Conservation (phyloP, 1,140 invertebrate genomes). For the Hypothenemus hampei region DNA sequence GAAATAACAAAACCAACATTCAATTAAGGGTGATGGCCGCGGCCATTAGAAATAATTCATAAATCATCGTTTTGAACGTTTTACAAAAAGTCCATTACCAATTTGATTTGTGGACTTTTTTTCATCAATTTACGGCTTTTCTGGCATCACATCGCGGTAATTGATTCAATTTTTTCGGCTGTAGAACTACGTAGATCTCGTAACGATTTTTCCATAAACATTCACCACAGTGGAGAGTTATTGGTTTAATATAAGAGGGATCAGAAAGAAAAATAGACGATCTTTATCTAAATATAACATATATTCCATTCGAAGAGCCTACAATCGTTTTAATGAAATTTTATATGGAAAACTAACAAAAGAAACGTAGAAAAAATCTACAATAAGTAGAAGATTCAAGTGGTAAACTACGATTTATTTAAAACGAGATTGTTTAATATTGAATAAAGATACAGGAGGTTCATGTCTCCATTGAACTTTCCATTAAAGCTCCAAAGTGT, state of each 20-base stretch:
- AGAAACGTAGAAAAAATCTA: slow-evolving; percentile 1
- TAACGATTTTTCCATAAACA: background rate
- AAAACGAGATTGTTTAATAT: background rate
- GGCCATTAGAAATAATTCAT: slow-evolving; percentile 31
- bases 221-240: background rate
- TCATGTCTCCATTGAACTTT: too few species aligned
- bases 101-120: slow-evolving; percentile 23
- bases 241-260: background rate
- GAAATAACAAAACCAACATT: slow-evolving; percentile 34
- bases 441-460: too few species aligned
- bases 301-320: slow-evolving; percentile 24
- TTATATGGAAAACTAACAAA: slow-evolving; percentile 11
- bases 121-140: slow-evolving; percentile 7
- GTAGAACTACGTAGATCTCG: background rate
- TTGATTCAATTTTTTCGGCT: background rate
- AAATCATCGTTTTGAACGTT: slow-evolving; percentile 23
- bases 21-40: slow-evolving; percentile 31
- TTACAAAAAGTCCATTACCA: slow-evolving; percentile 26
- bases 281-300: slow-evolving; percentile 28
- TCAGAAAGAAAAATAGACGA: background rate
- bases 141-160: background rate
- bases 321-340: slow-evolving; percentile 9
- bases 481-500: too few species aligned
- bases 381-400: background rate
- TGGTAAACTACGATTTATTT: slow-evolving; percentile 4